A percentile compares a stretch with the other conserved stretches of the same genome.
Evolutionary conservation across 2,113 vertebrate genomes (phyloP).

Genomic region (Paramisgurnus dabryanus): DNA sequence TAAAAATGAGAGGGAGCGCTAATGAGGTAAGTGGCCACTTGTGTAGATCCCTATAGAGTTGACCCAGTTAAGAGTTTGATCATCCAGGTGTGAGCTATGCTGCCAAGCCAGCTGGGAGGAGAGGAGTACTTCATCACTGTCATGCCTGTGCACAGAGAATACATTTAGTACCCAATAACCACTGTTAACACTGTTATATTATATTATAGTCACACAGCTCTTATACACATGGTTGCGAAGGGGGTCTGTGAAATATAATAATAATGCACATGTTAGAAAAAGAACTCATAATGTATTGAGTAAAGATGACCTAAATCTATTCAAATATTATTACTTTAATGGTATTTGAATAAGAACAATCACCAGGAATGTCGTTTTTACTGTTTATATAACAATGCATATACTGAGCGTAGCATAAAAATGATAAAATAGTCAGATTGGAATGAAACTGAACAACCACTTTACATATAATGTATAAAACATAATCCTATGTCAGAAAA

Average conservation of each 20-base stretch:
- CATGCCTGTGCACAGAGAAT: slow-evolving; percentile 28
- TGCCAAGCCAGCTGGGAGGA: slow-evolving; percentile 34
- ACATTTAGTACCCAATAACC: slow-evolving; percentile 19
- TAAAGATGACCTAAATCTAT: not conserved
- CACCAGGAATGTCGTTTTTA: too few relatives aligned
- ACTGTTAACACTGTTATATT: slow-evolving; percentile 16
- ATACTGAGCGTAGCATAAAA: too few relatives aligned
- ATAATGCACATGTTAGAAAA: not conserved
- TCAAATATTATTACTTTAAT: not conserved
- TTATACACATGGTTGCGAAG: not conserved
- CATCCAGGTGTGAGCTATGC: slow-evolving; percentile 37
- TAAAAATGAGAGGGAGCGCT: slow-evolving; percentile 4
- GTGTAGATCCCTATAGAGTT: slow-evolving; percentile 7
- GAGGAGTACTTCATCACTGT: slow-evolving; percentile 43
- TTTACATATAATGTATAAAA: too few relatives aligned
- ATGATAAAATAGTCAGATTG: too few relatives aligned
- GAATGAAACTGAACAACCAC: too few relatives aligned
- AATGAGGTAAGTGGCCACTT: slow-evolving; percentile 39
- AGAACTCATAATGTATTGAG: not conserved
- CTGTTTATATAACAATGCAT: too few relatives aligned
- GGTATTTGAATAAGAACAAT: not conserved
- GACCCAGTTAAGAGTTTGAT: slow-evolving; percentile 46
- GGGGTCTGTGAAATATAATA: not conserved
- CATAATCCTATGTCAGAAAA: too few relatives aligned
- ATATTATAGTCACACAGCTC: not conserved